Percentiles rank a stretch among this genome's conserved stretches.
Conservation (phyloP, 2,797 vertebrate species). For the Xenops minutus region DNA sequence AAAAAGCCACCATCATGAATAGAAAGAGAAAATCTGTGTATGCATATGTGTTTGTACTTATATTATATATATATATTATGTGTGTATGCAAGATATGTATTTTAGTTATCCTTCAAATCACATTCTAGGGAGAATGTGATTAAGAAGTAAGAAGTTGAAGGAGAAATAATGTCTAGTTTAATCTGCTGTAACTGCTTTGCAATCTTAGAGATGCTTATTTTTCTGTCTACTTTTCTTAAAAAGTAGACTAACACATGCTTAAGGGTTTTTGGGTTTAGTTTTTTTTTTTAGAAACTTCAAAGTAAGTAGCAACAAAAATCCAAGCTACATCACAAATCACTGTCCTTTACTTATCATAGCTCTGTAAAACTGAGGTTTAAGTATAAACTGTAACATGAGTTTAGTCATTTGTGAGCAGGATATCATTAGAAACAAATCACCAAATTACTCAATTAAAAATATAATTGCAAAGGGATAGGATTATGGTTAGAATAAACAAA, state of each 20-base stretch:
- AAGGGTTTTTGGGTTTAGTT: too few relatives aligned
- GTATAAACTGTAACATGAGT: not conserved
- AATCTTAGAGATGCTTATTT: not conserved
- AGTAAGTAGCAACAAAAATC: not conserved
- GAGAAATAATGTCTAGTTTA: not conserved
- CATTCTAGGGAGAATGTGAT: not conserved
- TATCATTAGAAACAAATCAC: not conserved
- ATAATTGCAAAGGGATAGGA: not conserved
- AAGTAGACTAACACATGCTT: not conserved
- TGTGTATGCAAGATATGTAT: not conserved
- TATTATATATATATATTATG: not conserved
- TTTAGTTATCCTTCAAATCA: not conserved
- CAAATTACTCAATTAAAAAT: not conserved
- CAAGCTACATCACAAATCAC: not conserved
- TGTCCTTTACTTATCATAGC: not conserved
- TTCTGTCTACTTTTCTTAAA: not conserved
- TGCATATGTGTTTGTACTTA: rapidly evolving
- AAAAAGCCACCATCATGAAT: not conserved
- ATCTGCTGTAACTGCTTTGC: not conserved
- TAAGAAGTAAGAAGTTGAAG: not conserved
- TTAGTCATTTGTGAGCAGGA: not conserved
- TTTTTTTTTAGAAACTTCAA: not conserved
- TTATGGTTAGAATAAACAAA: not conserved
- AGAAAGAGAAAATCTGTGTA: not conserved
- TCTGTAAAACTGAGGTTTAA: not conserved